Base-by-base conservation (phyloP, 1,140 invertebrate species). In the Bombus breviceps region DNA sequence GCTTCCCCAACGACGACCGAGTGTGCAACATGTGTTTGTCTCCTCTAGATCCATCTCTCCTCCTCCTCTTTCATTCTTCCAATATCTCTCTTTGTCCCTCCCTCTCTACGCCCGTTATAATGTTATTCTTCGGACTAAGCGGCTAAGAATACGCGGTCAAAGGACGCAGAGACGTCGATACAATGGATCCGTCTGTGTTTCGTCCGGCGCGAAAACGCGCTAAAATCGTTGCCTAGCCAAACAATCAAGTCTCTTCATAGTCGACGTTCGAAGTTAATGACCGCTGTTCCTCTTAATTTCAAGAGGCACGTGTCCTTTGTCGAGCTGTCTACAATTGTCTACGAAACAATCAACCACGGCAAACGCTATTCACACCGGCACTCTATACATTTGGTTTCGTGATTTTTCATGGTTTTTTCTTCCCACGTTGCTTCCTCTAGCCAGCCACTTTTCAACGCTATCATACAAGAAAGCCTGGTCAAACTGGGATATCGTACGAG, bases 1-100 rank as follows among this genome's bases (percentile, higher is more conserved):
- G 64, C 84, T 85, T 85, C 34, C 79, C 84, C 87, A 81, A 76
- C 77, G 53, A 87, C 82, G 86, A 87, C 87, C 92, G 92, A 90
- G 93, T 95, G 93, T 93, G 93, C 93, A 94, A 94, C 94, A 94
- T 94, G 94, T 94, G 94, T 94, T 93, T 92, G 92, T 94, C 90
- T 90, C 87, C 87, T 86, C 72, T 83, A 86, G 84, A 62, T 86
- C 62, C 66, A 8, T 64, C 47, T 25, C 15, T 47, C 28, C n/a
- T 34, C 62, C 34, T 37, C 28, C 18, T 57, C 37, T 71, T 66
- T 32, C 39, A 3, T 28, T 57, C 66, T 25, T 41, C 81, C 64
- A 39, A 41, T 90, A n/a, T 81, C 77, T 59, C 86, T 79, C 75
- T 75, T 82, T 79, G 80, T 75, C 68, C 53, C 72, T 78, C 77